These are phyloP conservation scores for Xenopus petersii DNA, from an alignment of 2,797 vertebrate species.

Conservation along the genomic window DNA sequence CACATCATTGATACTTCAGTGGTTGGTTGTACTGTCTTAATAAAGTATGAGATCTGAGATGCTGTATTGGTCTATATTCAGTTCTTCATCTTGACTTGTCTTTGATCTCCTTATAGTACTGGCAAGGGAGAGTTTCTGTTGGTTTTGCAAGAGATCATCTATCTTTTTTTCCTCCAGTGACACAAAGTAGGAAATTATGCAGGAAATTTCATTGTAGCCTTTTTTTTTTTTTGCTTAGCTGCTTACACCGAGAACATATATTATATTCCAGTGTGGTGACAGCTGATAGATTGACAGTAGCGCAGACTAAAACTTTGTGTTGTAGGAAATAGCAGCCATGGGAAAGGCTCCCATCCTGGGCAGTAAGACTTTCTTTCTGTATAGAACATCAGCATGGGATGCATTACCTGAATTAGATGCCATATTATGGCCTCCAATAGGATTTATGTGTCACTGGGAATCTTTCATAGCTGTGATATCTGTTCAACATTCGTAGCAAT, in stretches of 20 bases:
- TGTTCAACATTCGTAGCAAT: not conserved
- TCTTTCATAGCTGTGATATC: not conserved
- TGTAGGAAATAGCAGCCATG: conserved; percentile 17
- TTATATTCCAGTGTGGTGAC: conserved; percentile 42
- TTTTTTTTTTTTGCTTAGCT: conserved; percentile 27
- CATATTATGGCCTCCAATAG: conserved; percentile 8
- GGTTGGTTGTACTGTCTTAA: conserved; percentile 4
- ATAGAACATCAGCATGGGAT: not conserved
- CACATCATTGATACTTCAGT: not conserved
- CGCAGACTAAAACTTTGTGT: conserved; percentile 13
- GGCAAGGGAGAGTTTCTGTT: conserved; percentile 38
- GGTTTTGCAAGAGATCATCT: conserved; percentile 39
- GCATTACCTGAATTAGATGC: conserved; percentile 1
- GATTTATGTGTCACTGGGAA: not conserved
- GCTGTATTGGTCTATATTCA: not conserved
- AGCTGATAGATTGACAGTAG: conserved; percentile 46
- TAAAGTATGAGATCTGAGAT: conserved; percentile 6
- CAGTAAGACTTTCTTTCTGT: conserved; percentile 4
- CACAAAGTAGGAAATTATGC: conserved; percentile 49
- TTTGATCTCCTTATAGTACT: conserved; percentile 30
- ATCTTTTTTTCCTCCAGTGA: conserved; percentile 40
- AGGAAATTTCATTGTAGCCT: conserved; percentile 42
- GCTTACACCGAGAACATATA: conserved; percentile 42
- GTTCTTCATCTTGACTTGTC: conserved; percentile 4
- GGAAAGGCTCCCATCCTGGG: conserved; percentile 11